Evolutionary conservation across 2,797 vertebrate species (phyloP).

Genomic region (Molossus molossus): DNA sequence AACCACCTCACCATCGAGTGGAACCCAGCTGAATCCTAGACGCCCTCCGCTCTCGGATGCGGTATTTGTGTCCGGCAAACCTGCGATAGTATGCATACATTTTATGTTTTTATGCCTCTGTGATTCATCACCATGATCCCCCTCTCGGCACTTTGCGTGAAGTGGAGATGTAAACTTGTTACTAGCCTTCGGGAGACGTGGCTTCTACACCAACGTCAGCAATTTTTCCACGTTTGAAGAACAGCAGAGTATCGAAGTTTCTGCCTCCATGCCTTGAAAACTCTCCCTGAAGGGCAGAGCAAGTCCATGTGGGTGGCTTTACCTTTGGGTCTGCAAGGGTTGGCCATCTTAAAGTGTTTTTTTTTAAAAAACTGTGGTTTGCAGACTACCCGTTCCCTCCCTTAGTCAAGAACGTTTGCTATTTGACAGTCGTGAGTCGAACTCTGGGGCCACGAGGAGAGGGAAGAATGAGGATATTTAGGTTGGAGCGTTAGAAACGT

Average conservation of each 20-base stretch:
- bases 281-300: background rate
- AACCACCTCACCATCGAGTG: background rate
- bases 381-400: background rate
- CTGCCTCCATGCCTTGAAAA: background rate
- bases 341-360: background rate
- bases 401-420: slow-evolving; percentile 2
- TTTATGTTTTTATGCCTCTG: background rate
- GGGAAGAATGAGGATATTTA: background rate
- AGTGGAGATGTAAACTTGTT: slow-evolving; percentile 57
- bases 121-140: background rate
- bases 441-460: background rate
- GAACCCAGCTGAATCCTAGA: background rate
- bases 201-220: slow-evolving; percentile 11
- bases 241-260: slow-evolving; percentile 30
- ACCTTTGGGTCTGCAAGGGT: background rate
- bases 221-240: slow-evolving; percentile 40
- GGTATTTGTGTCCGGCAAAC: background rate
- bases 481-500: background rate
- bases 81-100: background rate
- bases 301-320: background rate
- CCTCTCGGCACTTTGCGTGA: background rate
- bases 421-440: background rate
- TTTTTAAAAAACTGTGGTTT: background rate
- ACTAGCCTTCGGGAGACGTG: slow-evolving; percentile 36
- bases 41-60: background rate